Conservation (phyloP, 1,140 invertebrate genomes). For the Schlechtendalia chinensis region DNA sequence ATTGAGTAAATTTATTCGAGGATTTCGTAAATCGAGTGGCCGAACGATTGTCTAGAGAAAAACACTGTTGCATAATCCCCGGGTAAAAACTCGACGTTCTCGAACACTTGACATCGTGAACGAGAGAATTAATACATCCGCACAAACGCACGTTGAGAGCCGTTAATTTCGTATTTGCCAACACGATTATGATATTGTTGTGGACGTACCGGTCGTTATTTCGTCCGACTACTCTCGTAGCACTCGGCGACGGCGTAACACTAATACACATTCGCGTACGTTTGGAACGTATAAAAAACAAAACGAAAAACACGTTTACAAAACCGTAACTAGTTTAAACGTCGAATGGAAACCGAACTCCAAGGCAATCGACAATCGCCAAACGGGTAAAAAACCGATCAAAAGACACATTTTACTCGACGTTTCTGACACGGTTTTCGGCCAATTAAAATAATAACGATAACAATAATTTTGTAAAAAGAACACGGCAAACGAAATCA, state of each 20-base stretch:
- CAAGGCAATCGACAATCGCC: slow-evolving; percentile 37
- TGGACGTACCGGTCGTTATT: no score
- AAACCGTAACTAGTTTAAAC: slow-evolving; percentile 34
- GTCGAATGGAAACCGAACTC: background rate
- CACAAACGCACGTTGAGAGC: background rate
- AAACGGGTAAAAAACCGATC: background rate
- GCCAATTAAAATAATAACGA: background rate
- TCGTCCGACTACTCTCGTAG: no score
- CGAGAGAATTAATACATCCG: background rate
- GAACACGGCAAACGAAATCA: background rate
- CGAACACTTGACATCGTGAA: background rate
- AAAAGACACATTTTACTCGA: background rate
- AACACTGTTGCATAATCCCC: background rate
- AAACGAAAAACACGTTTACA: slow-evolving; percentile 14
- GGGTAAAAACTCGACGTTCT: background rate
- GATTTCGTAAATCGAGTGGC: background rate
- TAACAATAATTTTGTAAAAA: background rate
- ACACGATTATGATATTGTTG: background rate
- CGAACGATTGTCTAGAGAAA: background rate
- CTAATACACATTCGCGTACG: no score
- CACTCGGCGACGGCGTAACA: no score
- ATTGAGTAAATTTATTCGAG: background rate
- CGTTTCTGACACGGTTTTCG: background rate
- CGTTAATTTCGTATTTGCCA: background rate
- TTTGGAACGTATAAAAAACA: no score